Percentiles rank a stretch among this genome's conserved stretches.
These are phyloP conservation scores for Conus ventricosus DNA, from an alignment of 1,140 invertebrate genomes.

Conservation along the genomic window DNA sequence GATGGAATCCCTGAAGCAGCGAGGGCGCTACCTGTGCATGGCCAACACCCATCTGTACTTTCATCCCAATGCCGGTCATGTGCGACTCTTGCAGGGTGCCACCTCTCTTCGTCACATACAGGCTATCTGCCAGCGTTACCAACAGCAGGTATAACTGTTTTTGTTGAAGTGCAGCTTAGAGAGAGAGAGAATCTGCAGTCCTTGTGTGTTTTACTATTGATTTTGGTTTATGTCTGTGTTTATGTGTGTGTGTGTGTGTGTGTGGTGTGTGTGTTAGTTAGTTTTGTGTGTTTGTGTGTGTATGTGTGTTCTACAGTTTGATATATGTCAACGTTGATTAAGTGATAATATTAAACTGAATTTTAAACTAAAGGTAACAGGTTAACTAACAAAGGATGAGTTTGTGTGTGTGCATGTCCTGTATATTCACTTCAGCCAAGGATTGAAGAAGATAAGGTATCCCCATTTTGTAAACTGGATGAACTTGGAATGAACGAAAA, in stretches of 20 bases:
- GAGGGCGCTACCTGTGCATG: conserved; percentile 79
- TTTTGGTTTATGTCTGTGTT: not conserved
- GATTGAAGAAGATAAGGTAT: too few species aligned
- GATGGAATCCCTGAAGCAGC: conserved; percentile 80
- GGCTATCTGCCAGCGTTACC: conserved; percentile 53
- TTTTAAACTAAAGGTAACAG: too few species aligned
- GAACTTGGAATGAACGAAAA: too few species aligned
- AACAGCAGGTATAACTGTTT: conserved; percentile 56
- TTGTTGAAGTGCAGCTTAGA: not conserved
- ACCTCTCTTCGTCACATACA: conserved; percentile 60
- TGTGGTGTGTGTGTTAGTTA: too few species aligned
- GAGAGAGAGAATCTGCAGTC: not conserved
- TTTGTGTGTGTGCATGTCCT: too few species aligned
- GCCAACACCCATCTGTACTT: conserved; percentile 96
- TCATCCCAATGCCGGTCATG: conserved; percentile 90
- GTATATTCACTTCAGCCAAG: too few species aligned
- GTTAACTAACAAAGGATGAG: too few species aligned
- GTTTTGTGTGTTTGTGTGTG: too few species aligned
- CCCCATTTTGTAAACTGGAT: too few species aligned
- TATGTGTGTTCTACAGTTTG: too few species aligned
- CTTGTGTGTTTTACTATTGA: not conserved
- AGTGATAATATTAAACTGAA: too few species aligned
- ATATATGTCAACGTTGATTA: too few species aligned
- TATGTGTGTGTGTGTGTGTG: conserved; percentile 7
- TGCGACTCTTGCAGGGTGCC: conserved; percentile 83